These are phyloP conservation scores for Bombylius discolor DNA, from an alignment of 2,888 invertebrate genomes.

Conservation along the genomic window DNA sequence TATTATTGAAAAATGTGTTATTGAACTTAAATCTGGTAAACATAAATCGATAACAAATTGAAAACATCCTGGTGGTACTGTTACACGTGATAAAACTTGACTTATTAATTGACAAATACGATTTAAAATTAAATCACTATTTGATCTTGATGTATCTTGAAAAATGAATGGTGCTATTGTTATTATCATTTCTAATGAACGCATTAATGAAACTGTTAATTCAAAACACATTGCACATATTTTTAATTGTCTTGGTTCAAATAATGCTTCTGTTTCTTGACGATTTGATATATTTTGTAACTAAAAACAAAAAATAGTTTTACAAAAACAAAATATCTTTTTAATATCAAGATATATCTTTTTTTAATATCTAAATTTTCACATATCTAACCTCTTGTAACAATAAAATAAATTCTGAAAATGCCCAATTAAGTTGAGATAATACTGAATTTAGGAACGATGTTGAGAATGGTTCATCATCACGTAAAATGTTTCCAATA, in stretches of 20 bases:
- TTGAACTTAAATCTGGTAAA: slow-evolving; percentile 48
- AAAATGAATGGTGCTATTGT: slow-evolving; percentile 52
- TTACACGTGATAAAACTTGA: slow-evolving; percentile 66
- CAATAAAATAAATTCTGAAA: slow-evolving; percentile 75
- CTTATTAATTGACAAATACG: slow-evolving; percentile 61
- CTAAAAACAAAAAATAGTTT: slow-evolving; percentile 25
- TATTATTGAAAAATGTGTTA: slow-evolving; percentile 55
- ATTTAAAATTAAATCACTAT: slow-evolving; percentile 56
- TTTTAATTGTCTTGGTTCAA: slow-evolving; percentile 65
- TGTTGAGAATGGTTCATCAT: slow-evolving; percentile 51
- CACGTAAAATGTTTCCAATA: slow-evolving; percentile 46
- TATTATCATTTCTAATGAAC: slow-evolving; percentile 69
- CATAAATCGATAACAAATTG: slow-evolving; percentile 49
- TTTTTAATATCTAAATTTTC: too few relatives aligned
- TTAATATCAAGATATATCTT: too few relatives aligned
- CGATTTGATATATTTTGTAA: slow-evolving; percentile 49
- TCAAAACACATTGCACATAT: slow-evolving; percentile 77
- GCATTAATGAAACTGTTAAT: slow-evolving; percentile 58
- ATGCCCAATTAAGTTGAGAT: slow-evolving; percentile 76
- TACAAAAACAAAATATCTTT: too few relatives aligned
- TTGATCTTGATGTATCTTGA: slow-evolving; percentile 49
- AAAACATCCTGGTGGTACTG: slow-evolving; percentile 56
- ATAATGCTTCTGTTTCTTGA: slow-evolving; percentile 42
- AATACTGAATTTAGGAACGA: slow-evolving; percentile 63
- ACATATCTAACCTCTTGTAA: slow-evolving; percentile 53